Evolutionary conservation across 2,113 vertebrate species (phyloP), one percentile per base, ranked within the genome.

Genomic region (Nesoenas mayeri): DNA sequence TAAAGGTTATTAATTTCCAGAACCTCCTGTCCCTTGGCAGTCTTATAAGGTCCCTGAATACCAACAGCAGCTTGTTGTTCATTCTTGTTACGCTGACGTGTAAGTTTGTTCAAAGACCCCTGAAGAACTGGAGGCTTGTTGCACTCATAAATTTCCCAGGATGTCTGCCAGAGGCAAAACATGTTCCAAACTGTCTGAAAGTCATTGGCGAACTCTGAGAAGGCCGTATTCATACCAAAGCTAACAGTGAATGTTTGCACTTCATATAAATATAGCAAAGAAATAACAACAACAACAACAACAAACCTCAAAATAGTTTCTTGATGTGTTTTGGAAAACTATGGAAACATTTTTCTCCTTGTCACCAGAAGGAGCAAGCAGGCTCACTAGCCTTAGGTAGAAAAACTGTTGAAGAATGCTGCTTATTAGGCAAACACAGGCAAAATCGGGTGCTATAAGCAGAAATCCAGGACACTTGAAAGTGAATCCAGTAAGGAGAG

Each of bases 141-240:
- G 56, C 56, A 74, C 18, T 94, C 67, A 60, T 92, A 81, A 91
- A 89, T 95, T 88, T 81, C 56, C 69, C 72, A 86, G 83, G 26
- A 67, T 73, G 12, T 78, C 60, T 91, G 75, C 85, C 88, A 96
- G 79, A 83, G 71, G 57, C 44, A 65, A 66, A 88, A 64, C 8
- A 4, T 60, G 22, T 42, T 92, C 64, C 51, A 42, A 93, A 5
- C 28, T 71, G 42, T 64, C 60, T 95, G 86, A 88, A 91, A 96
- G 51, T 78, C 79, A 74, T 84, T 60, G 62, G 38, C 51, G 69
- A 74, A 71, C 56, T 51, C 86, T 67, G 38, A 91, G 48, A 81
- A 91, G 72, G 14, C 72, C 56, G 11, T 80, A 62, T 86, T 96
- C 88, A 86, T 88, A 84, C 29, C 17, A 58, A 78, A 91, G 28